Conservation (phyloP, 2,797 vertebrate species). For the Dromococcyx pavoninus region DNA sequence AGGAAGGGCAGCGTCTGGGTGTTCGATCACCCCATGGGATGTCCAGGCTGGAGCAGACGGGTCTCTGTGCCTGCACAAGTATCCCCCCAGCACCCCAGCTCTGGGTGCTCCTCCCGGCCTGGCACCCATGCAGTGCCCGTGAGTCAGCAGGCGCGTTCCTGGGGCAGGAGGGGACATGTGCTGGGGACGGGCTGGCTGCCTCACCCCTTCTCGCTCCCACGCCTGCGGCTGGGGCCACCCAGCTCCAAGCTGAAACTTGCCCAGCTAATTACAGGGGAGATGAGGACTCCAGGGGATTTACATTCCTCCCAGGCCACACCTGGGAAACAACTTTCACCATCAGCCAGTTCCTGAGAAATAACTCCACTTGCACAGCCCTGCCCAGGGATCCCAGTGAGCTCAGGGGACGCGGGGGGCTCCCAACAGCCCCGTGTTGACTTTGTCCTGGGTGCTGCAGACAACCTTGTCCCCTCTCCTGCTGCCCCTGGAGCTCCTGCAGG, state of each 20-base stretch:
- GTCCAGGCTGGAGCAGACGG: rapidly evolving
- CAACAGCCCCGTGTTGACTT: rapidly evolving
- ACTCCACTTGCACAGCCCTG: background rate
- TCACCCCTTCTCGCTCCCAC: constrained; percentile 1
- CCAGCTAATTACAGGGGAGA: constrained; percentile 53
- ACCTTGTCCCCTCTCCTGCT: background rate
- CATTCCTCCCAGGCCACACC: constrained; percentile 59
- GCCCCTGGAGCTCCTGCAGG: rapidly evolving
- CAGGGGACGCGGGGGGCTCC: background rate
- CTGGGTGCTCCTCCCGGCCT: background rate
- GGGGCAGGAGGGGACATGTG: constrained; percentile 37
- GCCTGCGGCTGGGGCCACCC: constrained; percentile 16
- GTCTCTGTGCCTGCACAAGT: background rate
- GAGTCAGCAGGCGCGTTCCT: constrained; percentile 30
- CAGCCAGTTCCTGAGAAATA: background rate
- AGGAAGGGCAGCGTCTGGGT: background rate
- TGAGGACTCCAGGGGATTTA: constrained; percentile 17
- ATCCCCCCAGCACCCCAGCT: background rate
- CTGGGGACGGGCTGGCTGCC: background rate
- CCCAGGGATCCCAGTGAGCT: background rate
- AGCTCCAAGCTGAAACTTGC: constrained; percentile 56
- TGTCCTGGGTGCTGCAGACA: background rate
- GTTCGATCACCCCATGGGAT: rapidly evolving
- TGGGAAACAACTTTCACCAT: constrained; percentile 51
- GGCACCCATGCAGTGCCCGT: background rate